Conservation (phyloP, 2,888 invertebrate species). For the Tenthredo mesomela region DNA sequence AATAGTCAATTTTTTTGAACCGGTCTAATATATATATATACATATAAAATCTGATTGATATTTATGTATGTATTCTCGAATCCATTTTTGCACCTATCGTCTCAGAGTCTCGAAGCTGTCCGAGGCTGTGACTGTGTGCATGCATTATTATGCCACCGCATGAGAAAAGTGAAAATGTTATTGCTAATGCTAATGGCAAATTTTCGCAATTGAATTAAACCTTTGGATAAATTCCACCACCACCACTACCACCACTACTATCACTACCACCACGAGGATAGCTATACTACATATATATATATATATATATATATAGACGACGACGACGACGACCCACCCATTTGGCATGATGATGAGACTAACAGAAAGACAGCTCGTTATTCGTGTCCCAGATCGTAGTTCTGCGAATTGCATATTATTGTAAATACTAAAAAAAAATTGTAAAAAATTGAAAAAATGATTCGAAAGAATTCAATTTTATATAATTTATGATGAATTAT, state of each 20-base stretch:
- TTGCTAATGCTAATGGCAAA: not conserved
- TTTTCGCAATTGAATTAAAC: not conserved
- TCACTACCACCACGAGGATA: not conserved
- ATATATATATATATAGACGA: too few relatives aligned
- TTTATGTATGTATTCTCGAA: too few relatives aligned
- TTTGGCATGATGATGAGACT: constrained; percentile 13
- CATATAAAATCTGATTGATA: too few relatives aligned
- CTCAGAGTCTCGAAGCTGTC: too few relatives aligned
- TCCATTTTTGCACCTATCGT: too few relatives aligned
- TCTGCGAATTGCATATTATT: not conserved
- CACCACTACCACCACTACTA: not conserved
- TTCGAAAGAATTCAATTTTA: too few relatives aligned
- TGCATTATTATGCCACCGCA: not conserved
- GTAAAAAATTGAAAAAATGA: too few relatives aligned
- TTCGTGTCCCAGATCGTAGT: not conserved
- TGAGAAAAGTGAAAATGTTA: not conserved
- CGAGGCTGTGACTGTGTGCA: not conserved
- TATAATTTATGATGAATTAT: too few relatives aligned
- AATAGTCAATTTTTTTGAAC: too few relatives aligned
- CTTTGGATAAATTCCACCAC: not conserved
- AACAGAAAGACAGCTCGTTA: not conserved
- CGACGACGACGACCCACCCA: not conserved
- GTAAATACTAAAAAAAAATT: too few relatives aligned
- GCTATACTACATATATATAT: too few relatives aligned
- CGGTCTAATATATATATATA: too few relatives aligned